Conservation (phyloP, 2,797 vertebrate genomes). For the Myiotriccus ornatus region DNA sequence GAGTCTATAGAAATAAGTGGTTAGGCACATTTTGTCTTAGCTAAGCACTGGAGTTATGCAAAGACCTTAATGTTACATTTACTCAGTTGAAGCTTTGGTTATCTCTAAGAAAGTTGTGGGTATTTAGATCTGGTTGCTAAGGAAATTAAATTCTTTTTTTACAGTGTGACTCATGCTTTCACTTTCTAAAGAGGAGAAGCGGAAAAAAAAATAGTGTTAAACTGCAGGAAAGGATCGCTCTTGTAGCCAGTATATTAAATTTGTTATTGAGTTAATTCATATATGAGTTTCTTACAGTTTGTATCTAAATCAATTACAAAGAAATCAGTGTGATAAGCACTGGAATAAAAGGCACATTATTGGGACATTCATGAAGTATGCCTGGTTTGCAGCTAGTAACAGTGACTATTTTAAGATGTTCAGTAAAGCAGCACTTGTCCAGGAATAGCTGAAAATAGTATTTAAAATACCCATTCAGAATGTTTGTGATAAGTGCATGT, state of each 20-base stretch:
- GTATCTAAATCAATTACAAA: constrained; percentile 33
- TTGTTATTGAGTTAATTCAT: background rate
- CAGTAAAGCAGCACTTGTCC: constrained; percentile 54
- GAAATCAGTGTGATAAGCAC: constrained; percentile 34
- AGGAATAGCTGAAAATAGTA: constrained; percentile 39
- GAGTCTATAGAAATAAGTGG: constrained; percentile 3
- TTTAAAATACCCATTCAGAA: constrained; percentile 35
- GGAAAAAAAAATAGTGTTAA: constrained; percentile 1
- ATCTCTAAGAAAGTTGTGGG: constrained; percentile 54
- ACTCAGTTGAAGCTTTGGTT: constrained; percentile 44
- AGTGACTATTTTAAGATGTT: constrained; percentile 60
- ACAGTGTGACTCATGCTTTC: constrained; percentile 61
- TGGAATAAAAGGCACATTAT: constrained; percentile 50
- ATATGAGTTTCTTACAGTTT: background rate
- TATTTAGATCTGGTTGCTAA: constrained; percentile 57
- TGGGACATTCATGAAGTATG: constrained; percentile 24
- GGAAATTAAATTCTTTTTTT: constrained; percentile 64
- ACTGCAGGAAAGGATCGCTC: background rate
- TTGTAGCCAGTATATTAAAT: background rate
- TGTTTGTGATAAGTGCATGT: constrained; percentile 40
- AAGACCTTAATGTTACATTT: constrained; percentile 28
- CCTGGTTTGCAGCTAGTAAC: constrained; percentile 36
- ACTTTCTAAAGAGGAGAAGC: constrained; percentile 53
- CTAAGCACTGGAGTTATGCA: constrained; percentile 27
- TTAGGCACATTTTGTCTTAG: constrained; percentile 49